Conservation (phyloP, 2,888 invertebrate genomes). For the Ophonus ardosiacus region DNA sequence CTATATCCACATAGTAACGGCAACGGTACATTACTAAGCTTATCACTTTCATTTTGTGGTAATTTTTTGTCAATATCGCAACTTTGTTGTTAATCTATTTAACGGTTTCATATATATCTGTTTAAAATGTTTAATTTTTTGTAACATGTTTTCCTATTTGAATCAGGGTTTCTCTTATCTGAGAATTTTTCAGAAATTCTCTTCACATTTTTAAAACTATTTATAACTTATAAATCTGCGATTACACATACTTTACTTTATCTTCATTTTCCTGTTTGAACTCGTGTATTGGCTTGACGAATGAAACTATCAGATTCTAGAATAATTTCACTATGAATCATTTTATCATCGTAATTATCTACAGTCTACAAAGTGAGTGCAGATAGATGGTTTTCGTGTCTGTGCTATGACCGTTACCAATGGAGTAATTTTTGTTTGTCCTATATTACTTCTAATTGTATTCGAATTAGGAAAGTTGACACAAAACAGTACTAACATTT, state of each 20-base stretch:
- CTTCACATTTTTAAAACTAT: not conserved
- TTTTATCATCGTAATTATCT: not conserved
- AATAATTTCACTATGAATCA: slow-evolving; percentile 4
- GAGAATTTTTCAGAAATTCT: not conserved
- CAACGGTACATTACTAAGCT: not conserved
- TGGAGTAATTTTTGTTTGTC: slow-evolving; percentile 4
- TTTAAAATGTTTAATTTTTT: not conserved
- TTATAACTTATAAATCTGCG: not conserved
- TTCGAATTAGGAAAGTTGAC: slow-evolving; percentile 18
- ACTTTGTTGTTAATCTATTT: not conserved
- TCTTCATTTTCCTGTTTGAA: slow-evolving; percentile 21
- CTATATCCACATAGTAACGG: not conserved
- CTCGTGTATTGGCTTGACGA: not conserved
- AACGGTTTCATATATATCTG: not conserved
- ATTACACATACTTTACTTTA: slow-evolving; percentile 9
- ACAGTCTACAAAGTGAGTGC: not conserved
- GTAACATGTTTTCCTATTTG: not conserved
- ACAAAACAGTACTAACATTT: slow-evolving; percentile 2
- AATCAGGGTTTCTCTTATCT: not conserved
- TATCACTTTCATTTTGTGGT: not conserved
- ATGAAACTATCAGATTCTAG: slow-evolving; percentile 6
- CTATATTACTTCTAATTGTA: slow-evolving; percentile 6
- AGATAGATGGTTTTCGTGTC: not conserved
- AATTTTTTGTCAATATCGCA: slow-evolving; percentile 2
- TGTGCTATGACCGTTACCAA: not conserved